phyloP scores from a whole-genome alignment of 2,113 vertebrate genomes.

The Junco hyemalis region DNA sequence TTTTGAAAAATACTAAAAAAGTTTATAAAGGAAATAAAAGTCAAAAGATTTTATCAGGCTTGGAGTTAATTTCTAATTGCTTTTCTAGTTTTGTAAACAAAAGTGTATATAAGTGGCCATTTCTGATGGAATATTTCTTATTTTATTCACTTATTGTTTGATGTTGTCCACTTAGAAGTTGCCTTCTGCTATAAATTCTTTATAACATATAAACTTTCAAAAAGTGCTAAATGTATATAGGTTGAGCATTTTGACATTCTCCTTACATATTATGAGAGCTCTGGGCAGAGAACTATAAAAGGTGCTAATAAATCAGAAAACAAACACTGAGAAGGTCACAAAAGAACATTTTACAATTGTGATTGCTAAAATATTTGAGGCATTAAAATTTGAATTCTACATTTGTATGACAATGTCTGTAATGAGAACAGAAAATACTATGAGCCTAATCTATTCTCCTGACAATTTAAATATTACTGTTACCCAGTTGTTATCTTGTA shows the following conservation, averaged over 20 bases:
- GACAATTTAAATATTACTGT: neutral
- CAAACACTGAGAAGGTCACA: neutral
- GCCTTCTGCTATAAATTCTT: neutral
- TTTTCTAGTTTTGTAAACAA: neutral
- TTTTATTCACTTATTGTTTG: neutral
- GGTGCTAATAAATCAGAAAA: neutral
- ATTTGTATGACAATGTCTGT: neutral
- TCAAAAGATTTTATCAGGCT: neutral
- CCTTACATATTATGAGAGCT: neutral
- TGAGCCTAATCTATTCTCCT: neutral
- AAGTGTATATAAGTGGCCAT: neutral
- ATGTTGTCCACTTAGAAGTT: neutral
- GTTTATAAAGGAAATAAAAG: neutral
- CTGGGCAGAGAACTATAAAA: neutral
- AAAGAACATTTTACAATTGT: neutral
- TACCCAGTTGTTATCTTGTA: neutral
- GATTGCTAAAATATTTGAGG: neutral
- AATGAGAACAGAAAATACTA: constrained; percentile 27
- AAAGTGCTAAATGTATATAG: neutral
- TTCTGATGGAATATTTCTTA: neutral
- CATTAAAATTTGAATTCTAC: constrained; percentile 25
- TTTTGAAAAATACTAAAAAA: neutral
- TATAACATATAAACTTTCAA: neutral
- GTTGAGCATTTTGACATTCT: neutral
- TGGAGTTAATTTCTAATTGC: neutral